phyloP scores from a whole-genome alignment of 2,113 vertebrate species.

The Pseudolaguvia tuberculata region DNA sequence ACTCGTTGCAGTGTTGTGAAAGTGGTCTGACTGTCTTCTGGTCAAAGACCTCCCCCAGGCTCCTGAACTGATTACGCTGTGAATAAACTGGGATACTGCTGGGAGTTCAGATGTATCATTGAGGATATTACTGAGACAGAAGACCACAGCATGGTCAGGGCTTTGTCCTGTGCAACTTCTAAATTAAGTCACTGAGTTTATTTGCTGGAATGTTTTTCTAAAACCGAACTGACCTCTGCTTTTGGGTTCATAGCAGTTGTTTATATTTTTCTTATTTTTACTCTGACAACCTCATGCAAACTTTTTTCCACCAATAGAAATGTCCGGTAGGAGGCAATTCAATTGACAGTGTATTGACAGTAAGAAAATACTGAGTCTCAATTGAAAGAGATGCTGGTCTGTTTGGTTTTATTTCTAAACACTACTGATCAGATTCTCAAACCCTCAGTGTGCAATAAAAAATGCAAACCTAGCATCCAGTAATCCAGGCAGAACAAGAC shows the following conservation, averaged over 20 bases:
- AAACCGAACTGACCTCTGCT: constrained; percentile 66
- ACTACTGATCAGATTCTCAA: background rate
- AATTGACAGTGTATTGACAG: constrained; percentile 1
- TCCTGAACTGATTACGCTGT: constrained; percentile 58
- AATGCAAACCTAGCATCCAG: constrained; percentile 18
- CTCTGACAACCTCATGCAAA: constrained; percentile 39
- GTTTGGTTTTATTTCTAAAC: background rate
- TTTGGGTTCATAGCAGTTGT: constrained; percentile 64
- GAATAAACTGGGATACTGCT: constrained; percentile 57
- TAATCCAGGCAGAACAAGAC: constrained; percentile 15
- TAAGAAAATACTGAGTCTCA: constrained; percentile 1
- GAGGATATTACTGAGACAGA: constrained; percentile 66
- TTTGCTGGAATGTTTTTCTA: constrained; percentile 67
- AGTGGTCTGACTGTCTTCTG: constrained; percentile 48
- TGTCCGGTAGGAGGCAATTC: background rate
- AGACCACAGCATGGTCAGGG: constrained; percentile 68
- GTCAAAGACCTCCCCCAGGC: constrained; percentile 49
- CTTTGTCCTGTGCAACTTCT: constrained; percentile 63
- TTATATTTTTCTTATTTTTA: constrained; percentile 59
- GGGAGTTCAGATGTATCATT: constrained; percentile 65
- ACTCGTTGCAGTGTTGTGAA: constrained; percentile 52
- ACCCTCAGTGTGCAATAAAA: constrained; percentile 14
- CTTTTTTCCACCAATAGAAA: constrained; percentile 32
- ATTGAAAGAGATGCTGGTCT: background rate
- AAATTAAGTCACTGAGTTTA: constrained; percentile 70